Conservation (phyloP, 2,113 vertebrate species). For the Tenebrosternarchus preto region DNA sequence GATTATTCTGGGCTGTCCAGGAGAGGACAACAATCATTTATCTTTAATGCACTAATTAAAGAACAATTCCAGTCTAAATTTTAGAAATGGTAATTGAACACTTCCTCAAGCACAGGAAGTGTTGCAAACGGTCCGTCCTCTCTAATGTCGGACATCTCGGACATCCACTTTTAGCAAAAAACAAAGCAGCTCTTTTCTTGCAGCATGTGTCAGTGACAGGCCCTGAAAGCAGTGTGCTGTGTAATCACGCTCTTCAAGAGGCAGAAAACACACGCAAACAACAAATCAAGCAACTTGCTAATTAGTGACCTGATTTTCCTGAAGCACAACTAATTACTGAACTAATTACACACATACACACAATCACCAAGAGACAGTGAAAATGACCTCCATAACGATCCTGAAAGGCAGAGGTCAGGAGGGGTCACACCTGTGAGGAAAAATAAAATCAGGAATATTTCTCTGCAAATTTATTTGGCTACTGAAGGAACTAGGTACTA, state of each 20-base stretch:
- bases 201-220: not conserved
- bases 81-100: too few species aligned
- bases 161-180: not conserved
- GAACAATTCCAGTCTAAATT: too few species aligned
- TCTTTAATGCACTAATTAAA: too few species aligned
- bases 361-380: constrained; percentile 71
- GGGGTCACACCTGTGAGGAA: too few species aligned
- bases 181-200: not conserved
- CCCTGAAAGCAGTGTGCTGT: not conserved
- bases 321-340: constrained; percentile 80
- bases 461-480: too few species aligned
- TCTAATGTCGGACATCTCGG: not conserved
- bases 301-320: constrained; percentile 79
- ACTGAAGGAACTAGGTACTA: not conserved
- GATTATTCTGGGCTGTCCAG: not conserved
- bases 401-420: not conserved
- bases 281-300: constrained; percentile 64
- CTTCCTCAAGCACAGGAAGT: too few species aligned
- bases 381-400: constrained; percentile 14
- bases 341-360: constrained; percentile 74
- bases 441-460: too few species aligned
- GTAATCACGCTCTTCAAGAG: constrained; percentile 69
- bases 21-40: not conserved
- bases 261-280: constrained; percentile 52
- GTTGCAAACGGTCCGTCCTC: too few species aligned